These are phyloP conservation scores for Botia kubotai DNA, from an alignment of 2,797 vertebrate species.

Conservation along the genomic window DNA sequence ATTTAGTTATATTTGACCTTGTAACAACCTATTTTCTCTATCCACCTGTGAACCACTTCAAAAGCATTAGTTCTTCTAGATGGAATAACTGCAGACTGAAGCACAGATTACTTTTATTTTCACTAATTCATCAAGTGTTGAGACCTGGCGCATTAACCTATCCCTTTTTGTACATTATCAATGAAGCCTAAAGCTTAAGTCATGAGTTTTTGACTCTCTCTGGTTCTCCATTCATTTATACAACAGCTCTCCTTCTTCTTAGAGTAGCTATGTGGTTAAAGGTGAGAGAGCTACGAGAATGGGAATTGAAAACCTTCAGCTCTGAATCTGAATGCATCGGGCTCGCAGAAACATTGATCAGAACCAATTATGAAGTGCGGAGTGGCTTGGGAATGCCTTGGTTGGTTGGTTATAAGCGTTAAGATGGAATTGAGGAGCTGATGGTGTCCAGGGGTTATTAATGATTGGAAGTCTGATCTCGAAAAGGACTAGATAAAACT, in stretches of 20 bases:
- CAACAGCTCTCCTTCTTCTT: neutral
- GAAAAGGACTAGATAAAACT: conserved; percentile 61
- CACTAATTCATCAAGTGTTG: neutral
- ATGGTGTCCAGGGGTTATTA: conserved; percentile 66
- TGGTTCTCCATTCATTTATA: neutral
- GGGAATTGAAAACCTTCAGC: conserved; percentile 66
- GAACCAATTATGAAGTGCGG: conserved; percentile 70
- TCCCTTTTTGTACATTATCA: conserved; percentile 13
- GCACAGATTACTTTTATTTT: conserved; percentile 7
- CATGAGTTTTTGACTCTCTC: neutral
- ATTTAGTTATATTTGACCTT: neutral
- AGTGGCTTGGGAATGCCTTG: conserved; percentile 24
- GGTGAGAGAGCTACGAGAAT: conserved; percentile 61
- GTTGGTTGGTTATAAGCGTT: conserved; percentile 54
- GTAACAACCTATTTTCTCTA: neutral
- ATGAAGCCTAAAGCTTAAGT: neutral
- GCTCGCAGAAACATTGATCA: conserved; percentile 71
- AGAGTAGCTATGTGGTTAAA: neutral
- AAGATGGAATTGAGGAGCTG: conserved; percentile 10
- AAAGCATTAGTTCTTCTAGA: neutral
- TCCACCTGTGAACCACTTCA: neutral
- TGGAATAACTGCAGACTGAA: neutral
- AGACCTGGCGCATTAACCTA: conserved; percentile 1
- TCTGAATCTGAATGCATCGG: conserved; percentile 70
- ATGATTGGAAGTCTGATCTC: conserved; percentile 71